These are phyloP conservation scores for Pantelozetes paolii DNA, from an alignment of 2,888 invertebrate species.

Conservation along the genomic window DNA sequence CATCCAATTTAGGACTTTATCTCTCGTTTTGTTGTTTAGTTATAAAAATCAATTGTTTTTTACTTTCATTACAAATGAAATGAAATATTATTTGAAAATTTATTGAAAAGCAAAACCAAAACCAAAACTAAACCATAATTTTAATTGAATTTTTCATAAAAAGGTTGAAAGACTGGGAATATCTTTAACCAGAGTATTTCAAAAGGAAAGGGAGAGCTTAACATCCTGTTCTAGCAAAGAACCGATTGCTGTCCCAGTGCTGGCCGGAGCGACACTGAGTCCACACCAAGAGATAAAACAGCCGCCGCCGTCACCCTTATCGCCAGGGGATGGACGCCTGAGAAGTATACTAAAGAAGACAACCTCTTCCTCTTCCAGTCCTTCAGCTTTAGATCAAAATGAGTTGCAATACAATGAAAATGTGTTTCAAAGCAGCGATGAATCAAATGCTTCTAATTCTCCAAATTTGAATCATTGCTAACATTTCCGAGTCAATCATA, in stretches of 20 bases:
- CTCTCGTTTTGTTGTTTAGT: background rate
- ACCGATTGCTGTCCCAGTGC: background rate
- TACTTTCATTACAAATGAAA: background rate
- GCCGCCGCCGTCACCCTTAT: slow-evolving; percentile 44
- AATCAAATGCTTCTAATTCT: slow-evolving; percentile 22
- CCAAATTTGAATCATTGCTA: slow-evolving; percentile 23
- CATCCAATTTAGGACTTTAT: background rate
- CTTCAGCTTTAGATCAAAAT: slow-evolving; percentile 18
- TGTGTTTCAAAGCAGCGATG: background rate
- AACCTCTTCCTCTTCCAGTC: slow-evolving; percentile 1
- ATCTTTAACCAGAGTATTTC: slow-evolving; percentile 44
- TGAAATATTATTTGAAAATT: background rate
- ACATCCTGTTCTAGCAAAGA: slow-evolving; percentile 20
- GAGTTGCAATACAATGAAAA: slow-evolving; percentile 1
- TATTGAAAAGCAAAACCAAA: background rate
- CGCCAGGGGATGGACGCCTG: slow-evolving; percentile 45
- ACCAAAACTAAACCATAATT: too few species aligned
- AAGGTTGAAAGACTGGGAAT: slow-evolving; percentile 35
- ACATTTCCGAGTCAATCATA: background rate
- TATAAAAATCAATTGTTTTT: background rate
- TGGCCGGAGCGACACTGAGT: slow-evolving; percentile 2
- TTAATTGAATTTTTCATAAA: background rate
- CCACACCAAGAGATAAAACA: slow-evolving; percentile 30
- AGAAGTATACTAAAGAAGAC: slow-evolving; percentile 47
- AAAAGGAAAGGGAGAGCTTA: slow-evolving; percentile 44